Conservation (phyloP, 2,797 vertebrate species). For the Cossypha polioptera region DNA sequence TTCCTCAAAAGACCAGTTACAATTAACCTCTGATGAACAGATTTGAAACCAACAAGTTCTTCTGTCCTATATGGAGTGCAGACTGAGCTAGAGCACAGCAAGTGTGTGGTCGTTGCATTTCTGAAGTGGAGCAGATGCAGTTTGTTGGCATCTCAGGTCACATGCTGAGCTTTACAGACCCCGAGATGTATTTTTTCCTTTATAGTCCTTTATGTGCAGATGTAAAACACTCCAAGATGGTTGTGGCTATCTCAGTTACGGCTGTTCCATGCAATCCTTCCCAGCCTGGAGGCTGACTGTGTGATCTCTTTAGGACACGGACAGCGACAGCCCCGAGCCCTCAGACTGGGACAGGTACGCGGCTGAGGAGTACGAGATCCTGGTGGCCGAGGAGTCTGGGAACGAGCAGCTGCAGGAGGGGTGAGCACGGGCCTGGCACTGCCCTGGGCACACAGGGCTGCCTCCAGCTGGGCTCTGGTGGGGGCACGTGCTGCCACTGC, state of each 20-base stretch:
- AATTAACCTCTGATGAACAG: background rate
- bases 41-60: background rate
- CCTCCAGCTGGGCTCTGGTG: background rate
- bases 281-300: background rate
- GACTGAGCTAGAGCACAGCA: background rate
- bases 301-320: constrained; percentile 82
- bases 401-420: constrained; percentile 93
- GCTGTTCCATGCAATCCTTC: background rate
- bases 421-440: constrained; percentile 69
- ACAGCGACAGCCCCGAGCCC: constrained; percentile 92
- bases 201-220: background rate
- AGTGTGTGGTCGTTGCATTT: background rate
- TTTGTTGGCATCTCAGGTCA: background rate
- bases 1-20: background rate
- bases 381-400: constrained; percentile 95
- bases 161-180: background rate
- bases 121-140: background rate
- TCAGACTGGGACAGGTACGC: constrained; percentile 99
- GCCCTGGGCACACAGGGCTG: background rate
- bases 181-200: background rate
- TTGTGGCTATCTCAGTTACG: background rate
- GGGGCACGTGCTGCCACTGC: background rate
- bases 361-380: constrained; percentile 95
- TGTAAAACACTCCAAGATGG: background rate
- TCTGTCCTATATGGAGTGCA: background rate